A percentile compares a stretch with the other conserved stretches of the same genome.
These are phyloP conservation scores for Rhincodon typus DNA, from an alignment of 2,797 vertebrate genomes.

Conservation along the genomic window DNA sequence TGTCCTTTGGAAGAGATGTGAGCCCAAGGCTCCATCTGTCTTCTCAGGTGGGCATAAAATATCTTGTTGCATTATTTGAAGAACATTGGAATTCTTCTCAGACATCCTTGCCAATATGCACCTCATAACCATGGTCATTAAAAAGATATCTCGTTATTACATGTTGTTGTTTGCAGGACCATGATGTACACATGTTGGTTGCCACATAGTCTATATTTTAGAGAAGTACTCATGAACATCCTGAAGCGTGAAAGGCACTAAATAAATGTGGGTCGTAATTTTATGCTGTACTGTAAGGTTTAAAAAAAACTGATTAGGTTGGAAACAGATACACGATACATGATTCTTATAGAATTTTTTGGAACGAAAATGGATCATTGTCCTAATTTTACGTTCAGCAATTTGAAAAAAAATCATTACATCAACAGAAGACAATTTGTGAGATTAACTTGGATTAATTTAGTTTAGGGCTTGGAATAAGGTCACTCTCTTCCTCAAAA, in stretches of 20 bases:
- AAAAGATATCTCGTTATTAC: background rate
- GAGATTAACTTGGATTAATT: background rate
- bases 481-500: background rate
- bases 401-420: background rate
- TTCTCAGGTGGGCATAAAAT: background rate
- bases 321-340: background rate
- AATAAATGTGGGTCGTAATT: background rate
- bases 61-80: background rate
- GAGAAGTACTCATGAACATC: background rate
- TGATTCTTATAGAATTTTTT: background rate
- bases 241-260: background rate
- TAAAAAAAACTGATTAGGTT: background rate
- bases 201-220: background rate
- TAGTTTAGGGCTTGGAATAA: background rate
- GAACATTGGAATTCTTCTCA: background rate
- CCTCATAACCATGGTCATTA: background rate
- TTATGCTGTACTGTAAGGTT: background rate
- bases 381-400: background rate
- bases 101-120: background rate
- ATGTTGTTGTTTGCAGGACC: background rate
- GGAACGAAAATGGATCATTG: background rate
- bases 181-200: background rate
- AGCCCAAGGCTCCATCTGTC: background rate
- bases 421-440: background rate
- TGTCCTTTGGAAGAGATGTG: background rate